phyloP scores from a whole-genome alignment of 2,113 vertebrate genomes.

The sheep (Ovis aries) region DNA sequence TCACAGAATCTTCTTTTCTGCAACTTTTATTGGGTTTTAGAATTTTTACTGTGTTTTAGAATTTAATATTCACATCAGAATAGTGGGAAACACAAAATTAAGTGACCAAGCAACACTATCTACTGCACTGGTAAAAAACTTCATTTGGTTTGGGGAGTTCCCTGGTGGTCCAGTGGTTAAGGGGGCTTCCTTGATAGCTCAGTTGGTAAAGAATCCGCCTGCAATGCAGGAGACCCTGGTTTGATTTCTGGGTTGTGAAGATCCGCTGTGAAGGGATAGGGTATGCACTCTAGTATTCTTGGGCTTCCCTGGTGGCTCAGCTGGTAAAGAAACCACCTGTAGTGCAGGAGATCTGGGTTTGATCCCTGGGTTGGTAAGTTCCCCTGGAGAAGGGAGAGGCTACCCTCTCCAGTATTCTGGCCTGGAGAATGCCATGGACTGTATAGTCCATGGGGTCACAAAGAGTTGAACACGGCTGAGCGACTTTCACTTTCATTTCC shows the following conservation, averaged over 20 bases:
- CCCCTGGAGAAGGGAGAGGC: background rate
- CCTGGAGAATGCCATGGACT: background rate
- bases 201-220: background rate
- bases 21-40: background rate
- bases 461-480: background rate
- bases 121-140: background rate
- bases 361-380: background rate
- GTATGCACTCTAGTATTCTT: background rate
- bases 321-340: background rate
- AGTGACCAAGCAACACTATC: background rate
- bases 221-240: background rate
- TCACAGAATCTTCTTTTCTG: background rate
- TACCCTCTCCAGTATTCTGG: background rate
- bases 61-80: background rate
- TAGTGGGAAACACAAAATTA: constrained; percentile 26
- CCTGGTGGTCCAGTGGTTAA: background rate
- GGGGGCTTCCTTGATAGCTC: background rate
- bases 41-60: background rate
- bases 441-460: background rate
- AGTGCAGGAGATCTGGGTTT: background rate
- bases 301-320: background rate
- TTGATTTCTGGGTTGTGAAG: background rate
- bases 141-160: background rate
- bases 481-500: background rate
- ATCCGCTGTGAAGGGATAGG: background rate